Evolutionary conservation across 2,113 vertebrate genomes (phyloP), one percentile per base, ranked within the genome.

Genomic region (Megaceryle maxima): DNA sequence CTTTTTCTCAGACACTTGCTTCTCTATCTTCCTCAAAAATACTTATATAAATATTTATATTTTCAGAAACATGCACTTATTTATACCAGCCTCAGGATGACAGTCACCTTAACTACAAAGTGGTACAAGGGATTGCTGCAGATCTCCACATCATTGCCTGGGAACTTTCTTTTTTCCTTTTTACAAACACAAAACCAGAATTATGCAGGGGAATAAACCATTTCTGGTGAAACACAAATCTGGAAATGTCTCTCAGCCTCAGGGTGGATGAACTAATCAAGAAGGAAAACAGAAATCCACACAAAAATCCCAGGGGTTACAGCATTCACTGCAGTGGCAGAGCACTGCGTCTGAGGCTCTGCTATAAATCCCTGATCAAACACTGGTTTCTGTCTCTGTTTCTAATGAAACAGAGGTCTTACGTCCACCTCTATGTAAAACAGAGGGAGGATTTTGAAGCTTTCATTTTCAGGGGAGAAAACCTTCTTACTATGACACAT

Each of bases 1-100:
- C 31, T 83, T 93, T 88, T 91, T 87, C 87, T 95, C 87, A 83
- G 88, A 46, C 37, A 31, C 74, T 70, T 77, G n/a, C 35, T 82
- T 85, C 87, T 79, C 39, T 46, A 41, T 37, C 68, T 93, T 79
- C 56, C 53, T n/a, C 50, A 55, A 60, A 67, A 69, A 50, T 14
- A 73, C n/a, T 91, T 64, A 31, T 22, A 43, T 28, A 56, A 90
- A 57, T 78, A 92, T 88, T 92, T 90, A 29, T 41, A n/a, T 70
- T 94, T 83, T 78, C 33, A 64, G 60, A n/a, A 90, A 43, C 2
- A 0, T 48, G 24, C 78, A 46, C 16, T 86, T 39, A 8, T 14
- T 80, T 48, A 4, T 3, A 20, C 57, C 31, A 73, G 0, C 31
- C 16, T 41, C 53, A 39, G 60, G 66, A 56, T 31, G 39, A 64